Evolutionary conservation across 2,888 invertebrate genomes (phyloP), one percentile per base, ranked within the genome.

Genomic region (Acrocera orbiculus): DNA sequence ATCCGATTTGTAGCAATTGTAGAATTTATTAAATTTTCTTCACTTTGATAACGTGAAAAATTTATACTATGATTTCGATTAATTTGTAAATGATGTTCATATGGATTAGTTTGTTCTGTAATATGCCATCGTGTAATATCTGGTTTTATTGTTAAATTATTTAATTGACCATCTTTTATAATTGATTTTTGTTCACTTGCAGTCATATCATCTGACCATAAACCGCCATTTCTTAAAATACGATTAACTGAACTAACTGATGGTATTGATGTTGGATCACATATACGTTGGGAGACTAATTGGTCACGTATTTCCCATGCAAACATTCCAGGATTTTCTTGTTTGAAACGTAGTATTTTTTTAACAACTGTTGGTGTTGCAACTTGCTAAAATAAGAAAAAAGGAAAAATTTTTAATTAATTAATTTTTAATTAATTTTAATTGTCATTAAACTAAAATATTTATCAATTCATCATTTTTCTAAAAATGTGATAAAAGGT

Each of bases 231-330:
- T 42, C 92, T 69, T 26, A 93, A 65, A 48, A 93, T 92, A 44
- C 92, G 68, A 63, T 93, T 93, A 37, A 93, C 90, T 2, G 89
- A 90, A 40, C 89, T 89, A 46, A 93, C 89, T 7, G 89, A 89
- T 2, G 93, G 93, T 46, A 90, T 82, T 40, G 80, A 78, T 56
- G 79, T 80, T 0, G 83, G 81, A 56, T 90, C 90, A 52, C 90
- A 92, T 44, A 90, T 80, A 36, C 89, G 71, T 50, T 90, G 89
- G 28, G 82, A 74, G 34, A 92, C 73, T 42, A 93, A 66, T 47
- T 85, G 76, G 58, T 93, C 83, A 0, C 92, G 69, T 43, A 93
- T 92, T 66, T 93, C 93, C 90, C 92, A 93, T 8, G 92, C 92
- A 58, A 93, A 92, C 76, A 92, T 83, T 5, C 87, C 85, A 1